phyloP scores from a whole-genome alignment of 2,888 invertebrate genomes.

The Callimorpha dominula region DNA sequence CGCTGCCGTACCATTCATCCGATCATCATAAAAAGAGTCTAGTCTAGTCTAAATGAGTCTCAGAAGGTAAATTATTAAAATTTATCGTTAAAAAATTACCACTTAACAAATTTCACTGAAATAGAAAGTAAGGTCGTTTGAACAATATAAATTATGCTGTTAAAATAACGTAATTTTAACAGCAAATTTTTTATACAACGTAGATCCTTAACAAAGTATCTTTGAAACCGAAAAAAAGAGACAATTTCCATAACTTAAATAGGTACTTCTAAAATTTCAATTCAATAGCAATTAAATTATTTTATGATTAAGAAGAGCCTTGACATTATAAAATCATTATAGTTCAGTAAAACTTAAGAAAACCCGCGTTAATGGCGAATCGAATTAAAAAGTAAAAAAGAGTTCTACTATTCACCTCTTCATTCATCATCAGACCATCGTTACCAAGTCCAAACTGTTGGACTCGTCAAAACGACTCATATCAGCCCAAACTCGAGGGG shows the following conservation, averaged over 20 bases:
- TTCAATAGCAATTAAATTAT: conserved; percentile 50
- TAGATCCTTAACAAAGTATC: conserved; percentile 7
- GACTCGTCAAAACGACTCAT: too few relatives aligned
- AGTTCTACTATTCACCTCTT: too few relatives aligned
- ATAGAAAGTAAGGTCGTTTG: background rate
- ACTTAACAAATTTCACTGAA: background rate
- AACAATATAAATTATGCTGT: too few relatives aligned
- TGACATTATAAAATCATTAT: background rate
- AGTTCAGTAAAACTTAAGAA: too few relatives aligned
- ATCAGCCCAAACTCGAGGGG: too few relatives aligned
- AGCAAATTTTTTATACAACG: background rate
- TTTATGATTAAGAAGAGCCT: conserved; percentile 40
- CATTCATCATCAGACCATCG: too few relatives aligned
- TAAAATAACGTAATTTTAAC: conserved; percentile 1
- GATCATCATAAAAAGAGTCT: too few relatives aligned
- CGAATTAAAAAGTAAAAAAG: too few relatives aligned
- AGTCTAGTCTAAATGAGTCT: too few relatives aligned
- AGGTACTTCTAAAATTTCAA: conserved; percentile 29
- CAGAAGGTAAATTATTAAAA: background rate
- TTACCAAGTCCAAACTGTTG: too few relatives aligned
- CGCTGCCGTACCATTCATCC: too few relatives aligned
- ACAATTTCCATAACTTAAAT: conserved; percentile 25
- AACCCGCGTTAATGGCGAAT: too few relatives aligned
- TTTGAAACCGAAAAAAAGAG: conserved; percentile 27
- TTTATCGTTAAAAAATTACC: background rate